These are phyloP conservation scores for Perccottus glenii DNA, from an alignment of 2,113 vertebrate species.

Conservation along the genomic window DNA sequence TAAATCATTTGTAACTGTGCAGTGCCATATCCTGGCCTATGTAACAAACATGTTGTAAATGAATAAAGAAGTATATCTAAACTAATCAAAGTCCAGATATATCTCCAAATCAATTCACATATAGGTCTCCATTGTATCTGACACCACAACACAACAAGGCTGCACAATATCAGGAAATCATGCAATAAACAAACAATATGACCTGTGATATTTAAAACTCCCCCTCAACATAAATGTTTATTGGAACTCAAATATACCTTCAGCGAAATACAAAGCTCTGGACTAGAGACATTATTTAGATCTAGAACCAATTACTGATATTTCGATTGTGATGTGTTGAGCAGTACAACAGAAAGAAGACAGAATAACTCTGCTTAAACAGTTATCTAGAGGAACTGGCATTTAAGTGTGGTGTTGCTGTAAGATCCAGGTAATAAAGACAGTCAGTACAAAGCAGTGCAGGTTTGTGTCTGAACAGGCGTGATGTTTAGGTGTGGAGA, in stretches of 20 bases:
- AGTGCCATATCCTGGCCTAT: background rate
- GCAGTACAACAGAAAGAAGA: too few species aligned
- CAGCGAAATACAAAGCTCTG: too few species aligned
- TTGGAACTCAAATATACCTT: too few species aligned
- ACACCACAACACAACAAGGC: background rate
- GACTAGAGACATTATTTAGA: too few species aligned
- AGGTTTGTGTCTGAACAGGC: constrained; percentile 49
- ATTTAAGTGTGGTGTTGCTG: background rate
- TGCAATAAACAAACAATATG: too few species aligned
- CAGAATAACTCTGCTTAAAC: too few species aligned
- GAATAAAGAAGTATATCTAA: constrained; percentile 16
- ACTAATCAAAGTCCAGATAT: background rate
- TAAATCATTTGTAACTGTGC: background rate
- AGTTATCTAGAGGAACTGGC: background rate
- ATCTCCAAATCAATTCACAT: constrained; percentile 7
- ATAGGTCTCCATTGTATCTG: background rate
- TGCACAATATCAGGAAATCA: too few species aligned
- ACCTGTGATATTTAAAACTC: too few species aligned
- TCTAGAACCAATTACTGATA: too few species aligned
- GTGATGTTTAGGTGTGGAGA: constrained; percentile 64
- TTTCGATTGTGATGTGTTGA: too few species aligned
- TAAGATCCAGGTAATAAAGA: background rate
- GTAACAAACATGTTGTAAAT: constrained; percentile 12
- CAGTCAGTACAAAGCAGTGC: constrained; percentile 9
- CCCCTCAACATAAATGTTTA: too few species aligned